These are phyloP conservation scores for Sprattus sprattus DNA, from an alignment of 2,113 vertebrate genomes.

Conservation along the genomic window DNA sequence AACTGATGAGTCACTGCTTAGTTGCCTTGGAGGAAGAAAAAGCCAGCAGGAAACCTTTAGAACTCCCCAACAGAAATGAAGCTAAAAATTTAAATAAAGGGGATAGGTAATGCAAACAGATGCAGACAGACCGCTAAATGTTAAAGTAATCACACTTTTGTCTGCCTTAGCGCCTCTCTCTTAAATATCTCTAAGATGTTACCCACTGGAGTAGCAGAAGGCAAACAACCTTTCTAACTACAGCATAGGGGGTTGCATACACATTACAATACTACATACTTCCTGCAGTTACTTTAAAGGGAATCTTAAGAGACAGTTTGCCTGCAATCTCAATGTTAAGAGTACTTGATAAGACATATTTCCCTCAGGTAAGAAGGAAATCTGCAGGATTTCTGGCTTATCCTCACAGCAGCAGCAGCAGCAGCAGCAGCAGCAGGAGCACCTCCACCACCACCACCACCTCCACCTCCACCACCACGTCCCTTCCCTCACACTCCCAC, in stretches of 20 bases:
- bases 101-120: not conserved
- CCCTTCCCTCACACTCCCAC: too few species aligned
- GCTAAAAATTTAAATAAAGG: too few species aligned
- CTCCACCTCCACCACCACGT: not conserved
- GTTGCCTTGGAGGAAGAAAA: not conserved
- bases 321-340: not conserved
- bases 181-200: not conserved
- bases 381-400: not conserved
- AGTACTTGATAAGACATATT: not conserved
- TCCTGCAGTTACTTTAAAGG: not conserved
- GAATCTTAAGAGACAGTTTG: not conserved
- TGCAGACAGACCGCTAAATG: not conserved
- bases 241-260: not conserved
- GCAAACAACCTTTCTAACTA: not conserved
- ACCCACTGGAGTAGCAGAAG: not conserved
- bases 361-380: not conserved
- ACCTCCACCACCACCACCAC: not conserved
- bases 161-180: not conserved
- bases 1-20: too few species aligned
- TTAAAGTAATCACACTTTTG: not conserved
- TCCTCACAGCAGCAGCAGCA: not conserved
- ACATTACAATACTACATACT: too few species aligned
- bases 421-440: too few species aligned
- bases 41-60: not conserved
- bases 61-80: not conserved